Evolutionary conservation across 2,113 vertebrate species (phyloP).

Genomic region (Uria lomvia): DNA sequence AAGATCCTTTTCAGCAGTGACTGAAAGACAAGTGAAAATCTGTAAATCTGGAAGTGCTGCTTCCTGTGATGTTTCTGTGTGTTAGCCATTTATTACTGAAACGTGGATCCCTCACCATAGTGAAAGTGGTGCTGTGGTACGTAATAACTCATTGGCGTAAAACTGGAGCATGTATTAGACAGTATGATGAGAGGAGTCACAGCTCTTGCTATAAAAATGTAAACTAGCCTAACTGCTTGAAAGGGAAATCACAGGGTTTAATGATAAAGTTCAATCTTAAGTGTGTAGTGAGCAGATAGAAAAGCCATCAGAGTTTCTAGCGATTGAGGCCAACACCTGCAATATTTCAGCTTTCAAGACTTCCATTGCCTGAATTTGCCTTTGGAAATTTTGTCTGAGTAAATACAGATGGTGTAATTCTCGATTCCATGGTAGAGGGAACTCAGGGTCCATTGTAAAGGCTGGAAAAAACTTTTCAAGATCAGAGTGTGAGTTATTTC

Average conservation of each 20-base stretch:
- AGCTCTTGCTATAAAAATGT: neutral
- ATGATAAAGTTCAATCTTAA: neutral
- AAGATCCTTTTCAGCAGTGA: constrained; percentile 91
- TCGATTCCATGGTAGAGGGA: neutral
- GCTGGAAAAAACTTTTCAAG: neutral
- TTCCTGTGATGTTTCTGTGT: neutral
- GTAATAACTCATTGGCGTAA: neutral
- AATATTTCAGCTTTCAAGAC: neutral
- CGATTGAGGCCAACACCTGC: neutral
- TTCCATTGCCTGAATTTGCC: neutral
- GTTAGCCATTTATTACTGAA: neutral
- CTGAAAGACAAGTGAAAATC: constrained; percentile 71
- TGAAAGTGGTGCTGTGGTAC: neutral
- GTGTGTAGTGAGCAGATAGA: neutral
- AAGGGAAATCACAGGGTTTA: neutral
- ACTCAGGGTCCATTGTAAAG: neutral
- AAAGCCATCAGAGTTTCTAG: neutral
- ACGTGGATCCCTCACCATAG: neutral
- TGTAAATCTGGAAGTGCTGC: neutral
- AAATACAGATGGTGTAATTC: neutral
- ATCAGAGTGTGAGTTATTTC: neutral
- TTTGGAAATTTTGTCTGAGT: neutral
- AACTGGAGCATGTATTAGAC: neutral
- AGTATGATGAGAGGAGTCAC: neutral
- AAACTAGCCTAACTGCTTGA: neutral